Percentiles rank a stretch among this genome's conserved stretches.
These are phyloP conservation scores for Atta colombica DNA, from an alignment of 1,140 invertebrate species.

Conservation along the genomic window DNA sequence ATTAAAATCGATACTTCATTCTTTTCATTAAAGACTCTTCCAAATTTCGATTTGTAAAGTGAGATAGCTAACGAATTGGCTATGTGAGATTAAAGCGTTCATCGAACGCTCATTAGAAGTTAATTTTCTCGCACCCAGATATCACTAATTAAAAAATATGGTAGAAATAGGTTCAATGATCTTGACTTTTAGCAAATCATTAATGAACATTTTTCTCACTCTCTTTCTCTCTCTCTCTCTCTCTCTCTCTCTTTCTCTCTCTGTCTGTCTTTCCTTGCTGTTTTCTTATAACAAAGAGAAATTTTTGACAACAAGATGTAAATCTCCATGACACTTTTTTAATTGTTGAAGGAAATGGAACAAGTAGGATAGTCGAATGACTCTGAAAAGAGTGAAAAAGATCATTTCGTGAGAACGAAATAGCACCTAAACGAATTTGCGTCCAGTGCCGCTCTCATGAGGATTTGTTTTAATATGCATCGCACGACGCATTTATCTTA, in stretches of 20 bases:
- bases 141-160: conserved; percentile 33
- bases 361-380: neutral
- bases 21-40: neutral
- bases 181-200: neutral
- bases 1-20: neutral
- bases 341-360: conserved; percentile 14
- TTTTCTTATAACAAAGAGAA: neutral
- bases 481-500: conserved; percentile 30
- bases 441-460: neutral
- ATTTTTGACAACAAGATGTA: conserved; percentile 2
- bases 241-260: conserved; percentile 36
- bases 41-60: neutral
- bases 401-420: conserved; percentile 6
- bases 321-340: neutral
- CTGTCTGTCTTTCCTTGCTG: neutral
- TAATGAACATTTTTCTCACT: conserved; percentile 14
- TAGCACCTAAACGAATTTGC: conserved; percentile 45
- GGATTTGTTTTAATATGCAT: conserved; percentile 19
- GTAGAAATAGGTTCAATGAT: conserved; percentile 12
- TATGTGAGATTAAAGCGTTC: neutral
- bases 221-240: conserved; percentile 30
- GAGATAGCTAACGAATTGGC: neutral
- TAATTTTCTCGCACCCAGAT: conserved; percentile 51
- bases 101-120: conserved; percentile 52
- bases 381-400: neutral